phyloP scores from a whole-genome alignment of 2,113 vertebrate species.

The Dendrocopos noguchii region DNA sequence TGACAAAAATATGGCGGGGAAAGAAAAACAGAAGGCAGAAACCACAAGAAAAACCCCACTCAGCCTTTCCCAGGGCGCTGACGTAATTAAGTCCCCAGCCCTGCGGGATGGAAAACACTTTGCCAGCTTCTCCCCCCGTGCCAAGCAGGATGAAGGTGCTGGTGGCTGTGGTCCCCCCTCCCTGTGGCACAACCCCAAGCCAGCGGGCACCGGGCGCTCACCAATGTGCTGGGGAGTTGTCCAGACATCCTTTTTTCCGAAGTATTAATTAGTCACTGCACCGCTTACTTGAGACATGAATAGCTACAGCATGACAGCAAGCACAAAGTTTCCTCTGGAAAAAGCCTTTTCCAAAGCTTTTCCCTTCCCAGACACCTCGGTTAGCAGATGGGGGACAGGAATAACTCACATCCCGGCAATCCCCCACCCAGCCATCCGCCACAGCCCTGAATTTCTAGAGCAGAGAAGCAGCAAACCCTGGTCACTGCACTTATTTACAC shows the following conservation, averaged over 20 bases:
- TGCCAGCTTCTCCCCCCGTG: not conserved
- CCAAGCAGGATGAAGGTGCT: not conserved
- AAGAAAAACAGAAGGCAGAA: conserved; percentile 28
- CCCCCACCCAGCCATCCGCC: not conserved
- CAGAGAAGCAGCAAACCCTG: not conserved
- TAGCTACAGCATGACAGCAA: conserved; percentile 18
- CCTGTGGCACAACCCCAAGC: not conserved
- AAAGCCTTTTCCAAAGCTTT: not conserved
- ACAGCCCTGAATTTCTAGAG: not conserved
- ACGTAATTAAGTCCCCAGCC: not conserved
- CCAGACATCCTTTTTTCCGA: not conserved
- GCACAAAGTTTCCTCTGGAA: not conserved
- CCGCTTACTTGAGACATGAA: conserved; percentile 39
- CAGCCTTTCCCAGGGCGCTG: conserved; percentile 46
- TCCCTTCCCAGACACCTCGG: not conserved
- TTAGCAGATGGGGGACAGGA: not conserved
- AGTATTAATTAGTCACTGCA: conserved; percentile 47
- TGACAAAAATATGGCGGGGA: not conserved
- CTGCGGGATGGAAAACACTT: not conserved
- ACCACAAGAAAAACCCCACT: conserved; percentile 63
- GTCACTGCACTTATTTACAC: conserved; percentile 18
- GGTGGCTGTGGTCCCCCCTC: not conserved
- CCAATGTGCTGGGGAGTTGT: not conserved
- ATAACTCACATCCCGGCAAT: not conserved
- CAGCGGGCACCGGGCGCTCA: not conserved